phyloP scores from a whole-genome alignment of 2,888 invertebrate genomes.

The Archaeoteleia sp. region DNA sequence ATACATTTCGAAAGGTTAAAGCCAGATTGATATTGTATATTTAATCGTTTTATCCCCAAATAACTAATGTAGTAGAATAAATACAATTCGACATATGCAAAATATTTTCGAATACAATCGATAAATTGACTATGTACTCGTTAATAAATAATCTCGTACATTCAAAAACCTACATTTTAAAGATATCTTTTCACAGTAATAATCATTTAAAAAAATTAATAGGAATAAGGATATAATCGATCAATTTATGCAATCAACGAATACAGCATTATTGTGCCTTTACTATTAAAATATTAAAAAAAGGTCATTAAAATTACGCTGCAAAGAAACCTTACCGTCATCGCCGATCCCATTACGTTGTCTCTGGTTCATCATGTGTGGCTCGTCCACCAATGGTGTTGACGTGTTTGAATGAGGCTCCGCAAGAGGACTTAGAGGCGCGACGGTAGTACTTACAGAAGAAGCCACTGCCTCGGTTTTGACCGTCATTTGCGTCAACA shows the following conservation, averaged over 20 bases:
- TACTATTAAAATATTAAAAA: too few species aligned
- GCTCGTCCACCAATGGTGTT: constrained; percentile 80
- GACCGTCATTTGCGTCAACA: constrained; percentile 65
- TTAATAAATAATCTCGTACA: too few species aligned
- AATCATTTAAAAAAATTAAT: not conserved
- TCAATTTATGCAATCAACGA: constrained; percentile 1
- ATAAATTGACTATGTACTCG: too few species aligned
- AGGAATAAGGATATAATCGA: not conserved
- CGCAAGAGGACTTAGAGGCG: constrained; percentile 77
- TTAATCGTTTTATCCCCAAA: too few species aligned
- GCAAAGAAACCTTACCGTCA: constrained; percentile 72
- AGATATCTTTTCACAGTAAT: too few species aligned
- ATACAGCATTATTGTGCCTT: too few species aligned
- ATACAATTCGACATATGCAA: too few species aligned
- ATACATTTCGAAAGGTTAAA: constrained; percentile 32
- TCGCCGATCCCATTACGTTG: constrained; percentile 70
- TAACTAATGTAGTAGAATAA: too few species aligned
- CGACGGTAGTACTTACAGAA: constrained; percentile 71
- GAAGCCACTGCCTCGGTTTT: constrained; percentile 69
- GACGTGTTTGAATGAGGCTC: constrained; percentile 83
- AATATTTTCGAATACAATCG: too few species aligned
- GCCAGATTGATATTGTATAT: constrained; percentile 13
- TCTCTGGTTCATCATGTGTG: constrained; percentile 69
- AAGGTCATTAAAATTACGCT: not conserved
- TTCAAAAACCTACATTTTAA: too few species aligned